Conservation (phyloP, 2,888 invertebrate species). For the Phymatocera aterrima region DNA sequence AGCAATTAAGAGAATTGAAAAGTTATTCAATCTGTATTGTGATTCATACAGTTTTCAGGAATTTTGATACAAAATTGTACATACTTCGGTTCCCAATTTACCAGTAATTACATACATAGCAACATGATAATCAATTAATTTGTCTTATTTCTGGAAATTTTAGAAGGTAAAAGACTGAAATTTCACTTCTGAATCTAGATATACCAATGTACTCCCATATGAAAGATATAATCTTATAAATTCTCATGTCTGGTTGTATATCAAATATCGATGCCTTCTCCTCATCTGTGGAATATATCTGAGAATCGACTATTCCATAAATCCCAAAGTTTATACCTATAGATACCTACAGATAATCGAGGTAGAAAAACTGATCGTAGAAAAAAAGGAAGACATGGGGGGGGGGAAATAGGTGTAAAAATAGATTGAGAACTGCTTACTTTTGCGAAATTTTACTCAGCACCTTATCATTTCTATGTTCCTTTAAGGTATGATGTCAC, state of each 20-base stretch:
- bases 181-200: background rate
- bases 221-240: background rate
- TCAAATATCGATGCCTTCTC: background rate
- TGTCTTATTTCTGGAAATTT: background rate
- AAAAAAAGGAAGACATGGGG: background rate
- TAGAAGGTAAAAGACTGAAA: background rate
- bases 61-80: background rate
- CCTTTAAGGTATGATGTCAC: slow-evolving; percentile 37
- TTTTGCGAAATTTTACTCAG: background rate
- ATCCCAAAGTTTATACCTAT: too few relatives aligned
- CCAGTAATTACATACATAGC: too few relatives aligned
- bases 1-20: background rate
- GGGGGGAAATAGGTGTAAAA: background rate
- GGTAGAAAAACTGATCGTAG: background rate
- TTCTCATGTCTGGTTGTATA: background rate
- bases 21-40: background rate
- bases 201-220: background rate
- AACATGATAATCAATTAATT: background rate
- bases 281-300: background rate
- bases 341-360: background rate
- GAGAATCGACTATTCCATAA: background rate
- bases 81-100: background rate
- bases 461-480: background rate
- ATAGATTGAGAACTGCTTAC: background rate
- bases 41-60: background rate